These are phyloP conservation scores for Bradypus variegatus DNA, from an alignment of 2,797 vertebrate species.

Conservation along the genomic window DNA sequence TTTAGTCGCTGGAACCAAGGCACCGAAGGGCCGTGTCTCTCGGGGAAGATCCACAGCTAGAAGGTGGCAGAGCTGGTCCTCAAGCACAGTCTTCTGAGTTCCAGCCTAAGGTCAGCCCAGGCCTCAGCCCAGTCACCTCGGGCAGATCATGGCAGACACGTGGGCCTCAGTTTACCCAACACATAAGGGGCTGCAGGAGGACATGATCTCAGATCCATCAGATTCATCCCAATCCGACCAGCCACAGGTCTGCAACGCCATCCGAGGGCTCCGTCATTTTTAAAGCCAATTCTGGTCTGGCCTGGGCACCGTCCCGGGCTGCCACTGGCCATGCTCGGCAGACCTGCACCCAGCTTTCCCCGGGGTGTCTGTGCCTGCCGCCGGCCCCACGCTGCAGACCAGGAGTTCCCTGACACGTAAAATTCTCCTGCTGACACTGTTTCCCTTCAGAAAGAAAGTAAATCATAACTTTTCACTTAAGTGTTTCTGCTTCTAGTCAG, in stretches of 20 bases:
- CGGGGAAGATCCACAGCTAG: neutral
- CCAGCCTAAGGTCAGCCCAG: neutral
- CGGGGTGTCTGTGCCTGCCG: neutral
- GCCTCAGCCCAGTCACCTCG: neutral
- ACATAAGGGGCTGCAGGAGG: fast-evolving
- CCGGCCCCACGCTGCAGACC: neutral
- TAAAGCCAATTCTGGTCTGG: neutral
- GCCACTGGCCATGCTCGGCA: fast-evolving
- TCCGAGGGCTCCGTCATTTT: neutral
- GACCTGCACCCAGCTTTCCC: neutral
- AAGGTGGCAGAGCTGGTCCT: neutral
- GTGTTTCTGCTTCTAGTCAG: constrained; percentile 66
- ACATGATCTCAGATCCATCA: neutral
- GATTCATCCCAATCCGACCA: neutral
- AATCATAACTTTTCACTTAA: constrained; percentile 65
- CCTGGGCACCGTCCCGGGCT: fast-evolving
- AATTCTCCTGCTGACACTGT: constrained; percentile 56
- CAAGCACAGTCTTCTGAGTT: neutral
- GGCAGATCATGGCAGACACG: neutral
- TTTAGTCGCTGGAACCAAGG: neutral
- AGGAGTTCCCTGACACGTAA: constrained; percentile 51
- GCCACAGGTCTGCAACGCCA: fast-evolving
- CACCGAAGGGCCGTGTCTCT: neutral
- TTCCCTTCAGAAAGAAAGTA: constrained; percentile 66
- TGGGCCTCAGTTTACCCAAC: neutral